Evolutionary conservation across 2,797 vertebrate species (phyloP).

Genomic region (Meriones psammophilus): DNA sequence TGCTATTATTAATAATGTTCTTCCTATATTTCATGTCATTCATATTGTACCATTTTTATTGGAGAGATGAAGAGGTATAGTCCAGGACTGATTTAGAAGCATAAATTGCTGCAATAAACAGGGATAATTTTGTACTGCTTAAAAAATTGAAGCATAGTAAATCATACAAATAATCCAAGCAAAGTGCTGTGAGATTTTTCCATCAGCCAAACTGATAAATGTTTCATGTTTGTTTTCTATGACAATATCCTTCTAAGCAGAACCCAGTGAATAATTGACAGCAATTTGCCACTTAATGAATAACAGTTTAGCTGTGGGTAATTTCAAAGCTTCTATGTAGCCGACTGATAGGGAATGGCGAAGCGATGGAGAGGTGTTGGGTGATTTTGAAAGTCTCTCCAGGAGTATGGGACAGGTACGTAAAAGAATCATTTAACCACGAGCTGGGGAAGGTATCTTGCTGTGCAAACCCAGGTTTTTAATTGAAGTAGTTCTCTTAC

Average conservation of each 20-base stretch:
- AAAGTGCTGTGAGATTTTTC: background rate
- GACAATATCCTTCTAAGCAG: background rate
- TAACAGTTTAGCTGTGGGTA: constrained; percentile 18
- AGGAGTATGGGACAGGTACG: background rate
- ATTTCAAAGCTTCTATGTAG: background rate
- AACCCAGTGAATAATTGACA: background rate
- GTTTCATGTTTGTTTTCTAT: constrained; percentile 18
- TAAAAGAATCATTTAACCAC: background rate
- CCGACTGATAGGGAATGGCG: background rate
- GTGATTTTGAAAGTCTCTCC: constrained; percentile 9
- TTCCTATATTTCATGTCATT: constrained; percentile 21
- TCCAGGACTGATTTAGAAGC: constrained; percentile 49
- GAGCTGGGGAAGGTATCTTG: background rate
- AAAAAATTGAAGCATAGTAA: constrained; percentile 49
- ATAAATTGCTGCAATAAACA: constrained; percentile 27
- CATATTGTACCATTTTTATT: constrained; percentile 40
- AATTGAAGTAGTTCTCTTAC: constrained; percentile 45
- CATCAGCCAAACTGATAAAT: background rate
- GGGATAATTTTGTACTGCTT: background rate
- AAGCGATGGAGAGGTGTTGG: background rate
- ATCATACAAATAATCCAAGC: constrained; percentile 43
- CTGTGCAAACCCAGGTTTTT: background rate
- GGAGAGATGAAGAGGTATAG: constrained; percentile 15
- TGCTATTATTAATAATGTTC: constrained; percentile 28
- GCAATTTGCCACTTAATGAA: background rate